Conservation (phyloP, 2,113 vertebrate genomes). For the Tichodroma muraria region DNA sequence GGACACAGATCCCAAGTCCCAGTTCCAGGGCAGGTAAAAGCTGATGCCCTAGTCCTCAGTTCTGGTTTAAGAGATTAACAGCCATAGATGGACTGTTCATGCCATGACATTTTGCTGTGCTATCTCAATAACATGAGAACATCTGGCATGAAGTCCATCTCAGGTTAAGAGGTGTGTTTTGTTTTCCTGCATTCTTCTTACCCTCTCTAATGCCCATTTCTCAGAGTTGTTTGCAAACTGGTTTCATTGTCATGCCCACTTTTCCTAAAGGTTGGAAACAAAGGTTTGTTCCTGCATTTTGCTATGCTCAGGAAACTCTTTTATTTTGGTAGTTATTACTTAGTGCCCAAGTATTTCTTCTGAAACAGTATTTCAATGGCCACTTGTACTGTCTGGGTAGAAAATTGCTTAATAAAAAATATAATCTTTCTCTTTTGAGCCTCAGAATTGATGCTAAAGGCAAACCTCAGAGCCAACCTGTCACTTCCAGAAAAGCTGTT, state of each 20-base stretch:
- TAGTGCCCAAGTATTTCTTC: background rate
- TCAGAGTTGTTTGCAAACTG: background rate
- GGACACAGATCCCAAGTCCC: background rate
- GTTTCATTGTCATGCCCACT: background rate
- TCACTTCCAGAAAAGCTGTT: background rate
- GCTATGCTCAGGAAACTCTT: background rate
- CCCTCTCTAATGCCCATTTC: background rate
- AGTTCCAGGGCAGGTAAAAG: background rate
- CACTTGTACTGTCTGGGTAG: background rate
- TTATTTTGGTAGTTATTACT: background rate
- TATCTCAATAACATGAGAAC: background rate
- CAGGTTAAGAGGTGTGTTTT: background rate
- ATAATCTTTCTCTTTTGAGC: background rate
- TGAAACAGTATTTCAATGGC: background rate
- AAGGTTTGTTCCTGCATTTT: background rate
- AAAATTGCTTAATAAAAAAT: background rate
- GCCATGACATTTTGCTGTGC: background rate
- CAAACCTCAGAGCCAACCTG: background rate
- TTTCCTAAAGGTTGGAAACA: background rate
- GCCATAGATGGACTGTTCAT: background rate
- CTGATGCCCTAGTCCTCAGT: background rate
- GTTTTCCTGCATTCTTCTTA: background rate
- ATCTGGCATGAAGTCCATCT: background rate
- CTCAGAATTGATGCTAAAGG: background rate
- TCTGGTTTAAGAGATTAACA: background rate